phyloP scores from a whole-genome alignment of 2,888 invertebrate species.

The Stenodera caucasica region DNA sequence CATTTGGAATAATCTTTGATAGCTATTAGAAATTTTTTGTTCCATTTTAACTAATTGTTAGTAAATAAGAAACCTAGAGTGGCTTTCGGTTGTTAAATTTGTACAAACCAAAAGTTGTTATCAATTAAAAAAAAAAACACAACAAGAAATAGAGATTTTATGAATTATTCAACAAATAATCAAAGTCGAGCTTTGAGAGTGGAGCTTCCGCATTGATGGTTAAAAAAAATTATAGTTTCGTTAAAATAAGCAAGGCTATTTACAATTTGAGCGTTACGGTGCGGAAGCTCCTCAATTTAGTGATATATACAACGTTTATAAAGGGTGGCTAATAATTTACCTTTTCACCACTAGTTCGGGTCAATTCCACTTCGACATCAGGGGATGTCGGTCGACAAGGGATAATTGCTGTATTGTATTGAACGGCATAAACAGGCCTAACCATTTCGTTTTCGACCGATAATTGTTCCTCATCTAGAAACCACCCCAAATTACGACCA shows the following conservation, averaged over 20 bases:
- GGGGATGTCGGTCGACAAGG: slow-evolving; percentile 69
- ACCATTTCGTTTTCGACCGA: slow-evolving; percentile 52
- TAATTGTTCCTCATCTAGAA: slow-evolving; percentile 55
- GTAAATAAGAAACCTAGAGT: slow-evolving; percentile 20
- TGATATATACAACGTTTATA: slow-evolving; percentile 1
- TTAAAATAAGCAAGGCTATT: no score
- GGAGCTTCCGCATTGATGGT: not conserved
- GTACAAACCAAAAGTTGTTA: slow-evolving; percentile 26
- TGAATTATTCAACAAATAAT: not conserved
- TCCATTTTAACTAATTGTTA: slow-evolving; percentile 23
- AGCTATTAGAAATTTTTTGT: slow-evolving; percentile 22
- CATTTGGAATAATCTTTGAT: slow-evolving; percentile 27
- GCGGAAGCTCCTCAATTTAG: not conserved
- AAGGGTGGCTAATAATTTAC: slow-evolving; percentile 16
- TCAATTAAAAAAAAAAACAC: slow-evolving; percentile 6
- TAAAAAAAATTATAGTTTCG: no score
- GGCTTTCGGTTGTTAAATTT: slow-evolving; percentile 25
- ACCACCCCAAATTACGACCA: no score
- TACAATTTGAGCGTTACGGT: no score
- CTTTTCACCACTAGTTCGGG: slow-evolving; percentile 12
- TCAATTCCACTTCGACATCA: slow-evolving; percentile 57
- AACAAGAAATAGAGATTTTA: not conserved
- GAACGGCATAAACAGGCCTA: slow-evolving; percentile 43
- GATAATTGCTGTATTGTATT: slow-evolving; percentile 56
- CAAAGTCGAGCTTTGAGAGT: no score